Base-by-base conservation (phyloP, 2,113 vertebrate genomes). In the Aphelocoma coerulescens region DNA sequence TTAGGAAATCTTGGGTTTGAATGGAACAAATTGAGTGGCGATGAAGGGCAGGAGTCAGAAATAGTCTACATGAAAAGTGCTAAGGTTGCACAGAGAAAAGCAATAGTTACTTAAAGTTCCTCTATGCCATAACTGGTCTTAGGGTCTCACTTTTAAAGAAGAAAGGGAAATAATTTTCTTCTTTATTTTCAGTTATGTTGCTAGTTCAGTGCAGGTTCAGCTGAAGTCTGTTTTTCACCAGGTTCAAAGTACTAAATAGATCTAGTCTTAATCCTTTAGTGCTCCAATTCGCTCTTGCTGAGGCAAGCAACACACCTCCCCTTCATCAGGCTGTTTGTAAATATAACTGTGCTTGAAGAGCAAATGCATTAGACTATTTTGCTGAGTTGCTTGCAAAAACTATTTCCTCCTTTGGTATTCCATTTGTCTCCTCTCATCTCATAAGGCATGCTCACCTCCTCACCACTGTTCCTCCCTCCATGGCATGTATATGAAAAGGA, bases 231-330 rank as follows among this genome's bases (percentile, higher is more conserved):
- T 4, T 85, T 90, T 78, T 85, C 35, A 75, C 26, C 48, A 67
- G 19, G 12, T 78, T 79, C 39, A 55, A 75, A 71, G 57, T 13
- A 5, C 39, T 41, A 41, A 41, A 41, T 13, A 13, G 39, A 13
- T 55, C 16, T 51, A 23, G 11, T 82, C 39, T 52, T 85, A 58
- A 54, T 37, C 43, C 46, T 81, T 84, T 73, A 52, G 20, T 1
- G 1, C 51, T 74, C 16, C 32, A 54, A 8, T 49, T 44, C 0
- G 0, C 6, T 58, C 46, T 73, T 6, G 0, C 43, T 62, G 61
- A 54, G 33, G 18, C 52, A 55, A 75, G 39, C 19, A 74, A 55
- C 1, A 4, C 17, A 28, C 12, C 23, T 74, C 17, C 24, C 10
- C 51, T 59, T 54, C 65, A 49, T 33, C 61, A 82, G 33, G n/a